Evolutionary conservation across 2,888 invertebrate species (phyloP), one percentile per base, ranked within the genome.

Genomic region (Leptura quadrifasciata): DNA sequence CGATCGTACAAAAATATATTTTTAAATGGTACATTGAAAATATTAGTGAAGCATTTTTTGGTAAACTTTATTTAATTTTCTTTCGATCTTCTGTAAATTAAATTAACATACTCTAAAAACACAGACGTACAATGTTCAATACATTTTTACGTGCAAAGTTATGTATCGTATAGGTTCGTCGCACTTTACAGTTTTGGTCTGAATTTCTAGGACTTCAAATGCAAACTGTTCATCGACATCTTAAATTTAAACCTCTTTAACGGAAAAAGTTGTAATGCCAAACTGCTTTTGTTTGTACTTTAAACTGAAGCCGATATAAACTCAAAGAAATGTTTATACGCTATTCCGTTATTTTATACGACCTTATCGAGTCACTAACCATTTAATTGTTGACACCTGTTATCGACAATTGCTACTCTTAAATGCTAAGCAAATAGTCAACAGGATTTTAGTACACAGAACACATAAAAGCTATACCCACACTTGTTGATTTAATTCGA

Each of bases 321-420:
- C 39, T 61, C 8, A 39, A 63, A 63, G 17, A 63, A 63, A 10
- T n/a, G 20, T 9, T 6, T 20, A 9, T 60, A 6, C 9, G 5
- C 1, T 20, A 39, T 70, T 8, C 77, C 77, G 77, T 77, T 77
- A 77, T 17, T 69, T 68, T 52, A 27, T 63, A 72, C 63, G 72
- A 74, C 77, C 74, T 74, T 74, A 71, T 64, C 39, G 35, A 77
- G 77, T 77, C 77, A 75, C 27, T 72, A 75, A 72, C 77, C 74
- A 77, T 69, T 75, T 71, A 77, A 75, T 65, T 67, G 77, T 72
- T 58, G 20, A 61, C 75, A 69, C 55, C 57, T 74, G 71, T 55
- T 55, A 60, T 18, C 47, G 21, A 54, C 69, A 31, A 64, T 39
- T 39, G 58, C 58, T 21, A 35, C 27, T 18, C 31, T 20, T 2